These are phyloP conservation scores for Enteromius mattozi DNA, from an alignment of 2,797 vertebrate genomes.

Conservation along the genomic window DNA sequence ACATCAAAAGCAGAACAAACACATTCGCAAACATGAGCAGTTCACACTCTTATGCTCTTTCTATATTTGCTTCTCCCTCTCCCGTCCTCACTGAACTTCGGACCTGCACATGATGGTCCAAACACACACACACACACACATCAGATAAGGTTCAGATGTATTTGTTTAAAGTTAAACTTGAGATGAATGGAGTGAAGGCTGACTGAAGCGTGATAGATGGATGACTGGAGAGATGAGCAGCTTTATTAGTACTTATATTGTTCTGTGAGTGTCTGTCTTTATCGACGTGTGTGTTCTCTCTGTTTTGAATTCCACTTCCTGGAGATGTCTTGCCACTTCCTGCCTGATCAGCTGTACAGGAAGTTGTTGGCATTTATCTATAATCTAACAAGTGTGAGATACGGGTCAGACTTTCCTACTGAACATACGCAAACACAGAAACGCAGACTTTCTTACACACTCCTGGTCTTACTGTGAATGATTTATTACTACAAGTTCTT, in stretches of 20 bases:
- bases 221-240: not conserved
- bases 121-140: conserved; percentile 9
- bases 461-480: not conserved
- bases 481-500: not conserved
- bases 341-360: conserved; percentile 62
- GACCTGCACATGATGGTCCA: conserved; percentile 2
- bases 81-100: not conserved
- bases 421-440: conserved; percentile 54
- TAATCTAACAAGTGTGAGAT: conserved; percentile 69
- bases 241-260: not conserved
- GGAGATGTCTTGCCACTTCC: conserved; percentile 67
- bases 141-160: conserved; percentile 1
- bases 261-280: not conserved
- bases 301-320: conserved; percentile 68
- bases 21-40: not conserved
- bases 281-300: conserved; percentile 2
- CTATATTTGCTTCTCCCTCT: not conserved
- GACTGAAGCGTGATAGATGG: not conserved
- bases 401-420: conserved; percentile 66
- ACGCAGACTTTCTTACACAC: not conserved
- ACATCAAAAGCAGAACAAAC: conserved; percentile 14
- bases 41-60: not conserved
- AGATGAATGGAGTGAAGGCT: not conserved
- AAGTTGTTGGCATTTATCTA: conserved; percentile 73
- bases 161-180: conserved; percentile 34